Conservation (phyloP, 2,797 vertebrate genomes). For the Argentina silus region DNA sequence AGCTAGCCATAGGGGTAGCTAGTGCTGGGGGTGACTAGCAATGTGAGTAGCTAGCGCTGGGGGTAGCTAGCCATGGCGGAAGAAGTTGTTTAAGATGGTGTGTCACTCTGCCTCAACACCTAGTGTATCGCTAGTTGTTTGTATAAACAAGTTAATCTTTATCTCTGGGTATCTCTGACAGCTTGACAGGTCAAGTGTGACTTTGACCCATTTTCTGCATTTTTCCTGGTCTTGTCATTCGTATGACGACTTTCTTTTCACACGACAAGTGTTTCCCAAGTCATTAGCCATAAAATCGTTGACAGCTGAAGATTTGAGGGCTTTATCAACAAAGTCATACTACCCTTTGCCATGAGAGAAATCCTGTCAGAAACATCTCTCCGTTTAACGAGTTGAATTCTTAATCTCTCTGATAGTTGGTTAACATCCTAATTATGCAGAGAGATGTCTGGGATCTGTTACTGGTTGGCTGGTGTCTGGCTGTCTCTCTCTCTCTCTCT, state of each 20-base stretch:
- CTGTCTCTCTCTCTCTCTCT: conserved; percentile 36
- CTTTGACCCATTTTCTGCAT: neutral
- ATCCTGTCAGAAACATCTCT: conserved; percentile 40
- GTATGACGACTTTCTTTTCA: neutral
- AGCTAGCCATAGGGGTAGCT: no score
- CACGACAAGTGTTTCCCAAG: neutral
- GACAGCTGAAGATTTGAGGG: neutral
- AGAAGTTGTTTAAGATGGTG: neutral
- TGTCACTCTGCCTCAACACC: neutral
- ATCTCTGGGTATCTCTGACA: neutral
- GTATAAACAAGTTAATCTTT: neutral
- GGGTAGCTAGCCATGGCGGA: no score
- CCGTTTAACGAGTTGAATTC: conserved; percentile 47
- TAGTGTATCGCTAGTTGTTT: neutral
- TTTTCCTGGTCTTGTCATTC: neutral
- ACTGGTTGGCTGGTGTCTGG: conserved; percentile 36
- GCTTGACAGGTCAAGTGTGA: neutral
- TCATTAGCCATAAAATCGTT: neutral
- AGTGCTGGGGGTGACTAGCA: no score
- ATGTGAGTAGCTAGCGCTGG: no score
- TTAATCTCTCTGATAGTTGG: conserved; percentile 45
- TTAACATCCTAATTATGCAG: conserved; percentile 50
- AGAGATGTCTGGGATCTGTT: conserved; percentile 46
- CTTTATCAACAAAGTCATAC: neutral
- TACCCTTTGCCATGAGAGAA: conserved; percentile 18